Conservation (phyloP, 2,797 vertebrate genomes). For the Pantherophis vulpinus region DNA sequence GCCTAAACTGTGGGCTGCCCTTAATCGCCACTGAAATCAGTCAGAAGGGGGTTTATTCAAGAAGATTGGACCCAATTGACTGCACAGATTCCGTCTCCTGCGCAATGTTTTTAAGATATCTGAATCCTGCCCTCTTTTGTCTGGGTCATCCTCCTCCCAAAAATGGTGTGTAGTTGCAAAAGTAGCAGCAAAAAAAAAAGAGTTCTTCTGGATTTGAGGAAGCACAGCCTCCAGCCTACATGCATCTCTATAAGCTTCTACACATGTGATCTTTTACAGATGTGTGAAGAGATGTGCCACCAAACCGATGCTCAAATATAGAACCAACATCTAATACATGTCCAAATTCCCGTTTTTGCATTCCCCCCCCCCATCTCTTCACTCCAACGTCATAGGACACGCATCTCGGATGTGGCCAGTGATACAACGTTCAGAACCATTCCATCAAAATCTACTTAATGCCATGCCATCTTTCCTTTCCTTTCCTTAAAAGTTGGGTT, state of each 20-base stretch:
- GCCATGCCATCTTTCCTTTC: constrained; percentile 13
- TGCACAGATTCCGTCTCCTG: neutral
- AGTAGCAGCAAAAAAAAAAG: neutral
- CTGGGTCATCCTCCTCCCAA: neutral
- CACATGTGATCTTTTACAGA: neutral
- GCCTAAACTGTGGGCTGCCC: neutral
- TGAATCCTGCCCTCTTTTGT: neutral
- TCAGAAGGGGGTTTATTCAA: neutral
- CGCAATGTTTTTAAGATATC: neutral
- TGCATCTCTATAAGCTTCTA: neutral
- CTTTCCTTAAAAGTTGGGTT: constrained; percentile 56
- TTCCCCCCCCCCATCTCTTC: neutral
- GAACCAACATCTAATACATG: neutral
- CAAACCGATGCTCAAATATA: neutral
- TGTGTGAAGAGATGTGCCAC: neutral
- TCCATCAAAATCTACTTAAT: neutral
- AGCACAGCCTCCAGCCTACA: neutral
- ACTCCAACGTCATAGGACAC: neutral
- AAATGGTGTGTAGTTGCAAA: constrained; percentile 40
- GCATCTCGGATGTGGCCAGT: neutral
- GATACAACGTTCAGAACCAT: neutral
- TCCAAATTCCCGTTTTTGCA: rapidly evolving
- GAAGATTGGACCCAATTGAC: neutral
- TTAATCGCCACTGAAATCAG: neutral
- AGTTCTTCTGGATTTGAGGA: neutral